phyloP scores from a whole-genome alignment of 2,113 vertebrate species.

The Seriola aureovittata region DNA sequence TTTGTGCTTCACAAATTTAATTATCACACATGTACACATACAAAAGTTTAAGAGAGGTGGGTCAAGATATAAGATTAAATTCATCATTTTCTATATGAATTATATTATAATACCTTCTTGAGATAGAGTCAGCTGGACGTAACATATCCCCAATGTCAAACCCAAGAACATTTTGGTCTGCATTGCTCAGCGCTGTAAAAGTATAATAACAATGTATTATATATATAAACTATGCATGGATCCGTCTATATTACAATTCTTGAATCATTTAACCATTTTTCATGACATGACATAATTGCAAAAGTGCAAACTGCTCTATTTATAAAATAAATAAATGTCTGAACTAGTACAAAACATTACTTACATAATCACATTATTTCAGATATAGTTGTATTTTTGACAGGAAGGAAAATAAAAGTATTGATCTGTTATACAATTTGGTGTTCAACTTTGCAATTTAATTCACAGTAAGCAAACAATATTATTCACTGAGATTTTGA shows the following conservation, averaged over 20 bases:
- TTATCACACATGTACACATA: no score
- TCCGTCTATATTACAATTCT: no score
- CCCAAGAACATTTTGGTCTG: conserved; percentile 60
- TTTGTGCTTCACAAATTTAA: no score
- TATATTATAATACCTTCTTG: conserved; percentile 13
- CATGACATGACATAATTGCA: no score
- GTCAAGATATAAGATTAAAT: background rate
- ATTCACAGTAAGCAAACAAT: no score
- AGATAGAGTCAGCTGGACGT: background rate
- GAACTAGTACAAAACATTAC: background rate
- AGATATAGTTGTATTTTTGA: background rate
- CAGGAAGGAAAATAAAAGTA: background rate
- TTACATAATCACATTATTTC: background rate
- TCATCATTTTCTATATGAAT: background rate
- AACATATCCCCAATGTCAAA: conserved; percentile 70
- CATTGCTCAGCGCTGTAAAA: conserved; percentile 36
- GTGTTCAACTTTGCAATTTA: background rate
- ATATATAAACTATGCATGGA: no score
- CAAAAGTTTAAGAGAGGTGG: no score
- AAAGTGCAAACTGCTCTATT: no score
- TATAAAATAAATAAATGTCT: background rate
- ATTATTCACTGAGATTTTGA: background rate
- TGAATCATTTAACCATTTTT: no score
- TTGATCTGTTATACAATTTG: background rate
- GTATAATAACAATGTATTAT: background rate